phyloP scores from a whole-genome alignment of 2,888 invertebrate genomes.

The Dryobotodes eremita region DNA sequence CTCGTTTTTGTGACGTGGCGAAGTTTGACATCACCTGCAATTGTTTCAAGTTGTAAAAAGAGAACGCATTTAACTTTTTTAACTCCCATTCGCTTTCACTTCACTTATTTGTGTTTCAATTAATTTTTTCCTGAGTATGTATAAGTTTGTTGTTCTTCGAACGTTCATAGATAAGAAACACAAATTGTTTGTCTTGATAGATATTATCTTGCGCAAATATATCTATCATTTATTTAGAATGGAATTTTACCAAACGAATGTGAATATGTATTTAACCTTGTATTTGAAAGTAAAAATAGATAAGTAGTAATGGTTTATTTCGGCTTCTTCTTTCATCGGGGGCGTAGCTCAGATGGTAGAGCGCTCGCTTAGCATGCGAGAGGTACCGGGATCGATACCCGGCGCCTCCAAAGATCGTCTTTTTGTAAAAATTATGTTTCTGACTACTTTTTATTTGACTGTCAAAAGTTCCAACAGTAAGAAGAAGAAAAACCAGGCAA shows the following conservation, averaged over 20 bases:
- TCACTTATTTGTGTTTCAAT: background rate
- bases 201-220: background rate
- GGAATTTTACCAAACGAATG: conserved; percentile 34
- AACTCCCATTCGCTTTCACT: no score
- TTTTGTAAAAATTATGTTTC: conserved; percentile 26
- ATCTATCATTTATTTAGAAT: background rate
- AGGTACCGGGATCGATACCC: conserved; percentile 91
- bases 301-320: conserved; percentile 29
- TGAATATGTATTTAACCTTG: conserved; percentile 24
- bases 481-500: no score
- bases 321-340: conserved; percentile 66
- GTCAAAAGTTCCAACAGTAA: background rate
- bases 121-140: background rate
- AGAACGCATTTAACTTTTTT: no score
- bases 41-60: background rate
- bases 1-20: background rate
- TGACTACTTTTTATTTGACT: background rate
- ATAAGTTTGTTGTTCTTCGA: background rate
- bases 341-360: conserved; percentile 92
- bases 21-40: background rate
- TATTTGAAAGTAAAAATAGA: conserved; percentile 6
- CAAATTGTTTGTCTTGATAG: conserved; percentile 1
- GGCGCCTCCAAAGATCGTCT: conserved; percentile 86
- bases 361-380: conserved; percentile 91
- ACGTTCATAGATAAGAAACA: conserved; percentile 9